Conservation (phyloP, 2,888 invertebrate species). For the Abscondita cerata region DNA sequence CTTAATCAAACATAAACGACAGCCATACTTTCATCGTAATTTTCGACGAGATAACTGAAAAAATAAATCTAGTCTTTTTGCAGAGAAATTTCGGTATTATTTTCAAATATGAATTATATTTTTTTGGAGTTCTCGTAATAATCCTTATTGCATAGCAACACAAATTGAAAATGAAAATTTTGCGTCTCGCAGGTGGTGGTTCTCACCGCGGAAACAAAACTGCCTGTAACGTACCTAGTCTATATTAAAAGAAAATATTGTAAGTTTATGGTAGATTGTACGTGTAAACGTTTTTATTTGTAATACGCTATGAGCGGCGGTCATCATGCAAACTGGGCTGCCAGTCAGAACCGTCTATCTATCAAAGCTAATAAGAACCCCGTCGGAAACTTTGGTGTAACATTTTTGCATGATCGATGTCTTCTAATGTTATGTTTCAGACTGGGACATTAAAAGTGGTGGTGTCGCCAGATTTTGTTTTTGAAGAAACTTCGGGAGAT, state of each 20-base stretch:
- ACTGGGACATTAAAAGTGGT: slow-evolving; percentile 86
- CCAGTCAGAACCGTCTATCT: slow-evolving; percentile 33
- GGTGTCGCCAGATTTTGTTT: slow-evolving; percentile 89
- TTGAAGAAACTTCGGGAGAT: slow-evolving; percentile 89
- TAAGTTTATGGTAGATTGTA: slow-evolving; percentile 13
- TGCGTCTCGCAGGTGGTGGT: slow-evolving; percentile 48
- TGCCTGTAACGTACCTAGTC: slow-evolving; percentile 12
- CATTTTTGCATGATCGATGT: slow-evolving; percentile 26
- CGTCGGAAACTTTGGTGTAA: slow-evolving; percentile 29
- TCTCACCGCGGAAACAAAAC: slow-evolving; percentile 46
- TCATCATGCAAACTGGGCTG: slow-evolving; percentile 26
- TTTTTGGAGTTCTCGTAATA: slow-evolving; percentile 23
- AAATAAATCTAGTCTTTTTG: not conserved
- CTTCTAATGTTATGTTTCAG: slow-evolving; percentile 60
- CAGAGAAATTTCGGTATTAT: slow-evolving; percentile 6
- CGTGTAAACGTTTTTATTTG: slow-evolving; percentile 14
- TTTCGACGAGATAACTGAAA: no score
- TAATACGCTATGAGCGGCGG: slow-evolving; percentile 20
- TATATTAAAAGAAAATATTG: slow-evolving; percentile 40
- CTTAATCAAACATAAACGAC: no score
- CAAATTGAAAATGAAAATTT: slow-evolving; percentile 49
- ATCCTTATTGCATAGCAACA: slow-evolving; percentile 40
- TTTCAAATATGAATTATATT: slow-evolving; percentile 21
- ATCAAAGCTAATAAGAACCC: slow-evolving; percentile 30
- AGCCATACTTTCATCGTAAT: no score